Evolutionary conservation across 2,797 vertebrate species (phyloP), one percentile per base, ranked within the genome.

Genomic region (Halcyon chelicuti): DNA sequence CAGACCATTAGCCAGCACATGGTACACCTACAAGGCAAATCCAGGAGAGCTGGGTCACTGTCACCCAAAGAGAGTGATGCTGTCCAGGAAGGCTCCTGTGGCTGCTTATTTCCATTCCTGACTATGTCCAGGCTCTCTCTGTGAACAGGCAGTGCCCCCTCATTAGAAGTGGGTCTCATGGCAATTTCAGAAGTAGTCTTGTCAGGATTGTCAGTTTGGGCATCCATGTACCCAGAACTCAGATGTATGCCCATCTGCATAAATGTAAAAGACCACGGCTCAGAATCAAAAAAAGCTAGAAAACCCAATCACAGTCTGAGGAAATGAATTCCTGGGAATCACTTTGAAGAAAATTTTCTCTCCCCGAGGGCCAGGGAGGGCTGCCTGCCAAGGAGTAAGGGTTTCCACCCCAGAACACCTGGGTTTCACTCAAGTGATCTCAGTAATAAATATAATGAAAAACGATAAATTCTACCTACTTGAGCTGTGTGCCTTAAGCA

Each of bases 271-370:
- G 29, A 52, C 23, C 10, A 12, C 26, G 57, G n/a, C 52, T 83
- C 72, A 57, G 44, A 91, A 72, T 18, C 0, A 0, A 72, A 35
- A 49, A 93, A 88, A 72, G 33, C 37, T 91, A 44, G 65, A 86
- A 94, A 94, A 87, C 18, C 58, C 80, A 47, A 70, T 75, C 66
- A 86, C 29, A 81, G 54, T 46, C 62, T 65, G 31, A 92, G 91
- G 94, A 96, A 94, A 96, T 88, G n/a, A 95, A 96, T 96, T 92
- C 92, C 92, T 87, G 68, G 68, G 81, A 97, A 90, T 80, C 75
- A 88, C 85, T 97, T 89, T 95, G 87, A 93, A 94, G 85, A 88
- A 62, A 82, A 77, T 78, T 76, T 57, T 92, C 42, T 91, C 57
- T 86, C 94, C 94, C 92, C 0, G 15, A 75, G 85, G 96, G 93